A percentile compares a stretch with the other conserved stretches of the same genome.
phyloP scores from a whole-genome alignment of 2,888 invertebrate species.

The Ptycholaimellus sp. region DNA sequence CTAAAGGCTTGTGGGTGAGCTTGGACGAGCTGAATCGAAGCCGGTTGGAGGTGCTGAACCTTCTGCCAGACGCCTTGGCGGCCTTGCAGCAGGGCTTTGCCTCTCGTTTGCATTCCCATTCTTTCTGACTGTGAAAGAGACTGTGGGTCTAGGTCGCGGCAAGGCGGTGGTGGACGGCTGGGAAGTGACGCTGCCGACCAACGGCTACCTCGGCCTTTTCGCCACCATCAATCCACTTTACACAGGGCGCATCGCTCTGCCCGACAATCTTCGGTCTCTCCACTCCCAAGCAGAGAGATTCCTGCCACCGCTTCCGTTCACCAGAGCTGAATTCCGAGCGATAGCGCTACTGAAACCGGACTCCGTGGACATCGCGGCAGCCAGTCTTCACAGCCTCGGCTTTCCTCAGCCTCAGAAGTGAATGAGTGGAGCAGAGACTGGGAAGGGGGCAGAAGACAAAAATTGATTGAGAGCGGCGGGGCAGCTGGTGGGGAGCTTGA shows the following conservation, averaged over 20 bases:
- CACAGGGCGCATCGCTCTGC: background rate
- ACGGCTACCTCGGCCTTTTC: background rate
- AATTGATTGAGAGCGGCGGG: background rate
- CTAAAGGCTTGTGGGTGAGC: conserved; percentile 39
- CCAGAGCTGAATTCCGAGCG: too few relatives aligned
- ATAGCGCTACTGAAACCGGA: background rate
- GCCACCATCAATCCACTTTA: background rate
- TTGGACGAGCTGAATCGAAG: background rate
- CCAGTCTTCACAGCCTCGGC: background rate
- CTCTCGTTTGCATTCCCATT: background rate
- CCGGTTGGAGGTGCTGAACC: background rate
- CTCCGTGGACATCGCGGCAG: background rate
- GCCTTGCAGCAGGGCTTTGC: background rate
- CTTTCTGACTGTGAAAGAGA: background rate
- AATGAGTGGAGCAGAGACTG: too few relatives aligned
- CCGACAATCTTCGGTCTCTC: background rate
- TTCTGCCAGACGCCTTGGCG: background rate
- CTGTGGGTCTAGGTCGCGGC: background rate
- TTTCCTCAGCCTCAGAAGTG: background rate
- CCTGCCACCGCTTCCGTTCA: too few relatives aligned
- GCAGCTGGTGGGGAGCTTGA: background rate
- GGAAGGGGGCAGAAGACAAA: too few relatives aligned
- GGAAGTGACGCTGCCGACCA: background rate
- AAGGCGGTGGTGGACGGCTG: background rate
- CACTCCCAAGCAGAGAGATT: too few relatives aligned